Percentiles rank a stretch among this genome's conserved stretches.
phyloP scores from a whole-genome alignment of 2,888 invertebrate species.

The Agrilus cyanescens region DNA sequence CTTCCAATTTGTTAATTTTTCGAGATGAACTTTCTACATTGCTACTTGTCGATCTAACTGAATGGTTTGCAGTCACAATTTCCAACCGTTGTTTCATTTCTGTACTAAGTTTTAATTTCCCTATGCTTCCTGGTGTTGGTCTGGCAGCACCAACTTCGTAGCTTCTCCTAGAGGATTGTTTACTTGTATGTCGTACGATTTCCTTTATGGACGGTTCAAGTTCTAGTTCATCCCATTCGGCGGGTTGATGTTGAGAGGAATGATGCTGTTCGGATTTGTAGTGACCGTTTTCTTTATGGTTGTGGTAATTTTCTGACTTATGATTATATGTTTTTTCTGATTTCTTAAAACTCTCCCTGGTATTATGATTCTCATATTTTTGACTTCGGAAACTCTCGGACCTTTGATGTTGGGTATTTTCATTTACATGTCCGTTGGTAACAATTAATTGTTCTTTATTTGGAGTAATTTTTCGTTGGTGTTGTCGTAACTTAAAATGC shows the following conservation, averaged over 20 bases:
- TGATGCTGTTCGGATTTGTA: constrained; percentile 14
- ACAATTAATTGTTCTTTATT: constrained; percentile 37
- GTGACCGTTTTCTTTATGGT: background rate
- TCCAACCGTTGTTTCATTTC: constrained; percentile 87
- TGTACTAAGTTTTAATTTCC: constrained; percentile 78
- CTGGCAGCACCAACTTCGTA: constrained; percentile 74
- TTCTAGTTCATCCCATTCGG: constrained; percentile 82
- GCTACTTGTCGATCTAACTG: constrained; percentile 66
- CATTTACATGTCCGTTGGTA: constrained; percentile 20
- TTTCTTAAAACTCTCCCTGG: no score
- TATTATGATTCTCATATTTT: no score
- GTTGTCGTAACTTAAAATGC: constrained; percentile 77
- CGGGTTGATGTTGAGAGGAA: constrained; percentile 24
- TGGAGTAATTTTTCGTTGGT: constrained; percentile 67
- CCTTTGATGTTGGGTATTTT: constrained; percentile 8
- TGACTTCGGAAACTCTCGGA: no score
- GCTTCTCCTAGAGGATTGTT: constrained; percentile 39
- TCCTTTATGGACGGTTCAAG: constrained; percentile 43
- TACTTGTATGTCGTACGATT: constrained; percentile 21
- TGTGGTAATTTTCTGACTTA: no score
- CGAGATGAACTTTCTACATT: constrained; percentile 56
- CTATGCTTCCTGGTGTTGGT: constrained; percentile 77
- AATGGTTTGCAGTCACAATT: constrained; percentile 80
- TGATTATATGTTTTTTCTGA: no score
- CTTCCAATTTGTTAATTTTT: constrained; percentile 69